Evolutionary conservation across 2,888 invertebrate species (phyloP), one percentile per base, ranked within the genome.

Genomic region (Bembecia ichneumoniformis): DNA sequence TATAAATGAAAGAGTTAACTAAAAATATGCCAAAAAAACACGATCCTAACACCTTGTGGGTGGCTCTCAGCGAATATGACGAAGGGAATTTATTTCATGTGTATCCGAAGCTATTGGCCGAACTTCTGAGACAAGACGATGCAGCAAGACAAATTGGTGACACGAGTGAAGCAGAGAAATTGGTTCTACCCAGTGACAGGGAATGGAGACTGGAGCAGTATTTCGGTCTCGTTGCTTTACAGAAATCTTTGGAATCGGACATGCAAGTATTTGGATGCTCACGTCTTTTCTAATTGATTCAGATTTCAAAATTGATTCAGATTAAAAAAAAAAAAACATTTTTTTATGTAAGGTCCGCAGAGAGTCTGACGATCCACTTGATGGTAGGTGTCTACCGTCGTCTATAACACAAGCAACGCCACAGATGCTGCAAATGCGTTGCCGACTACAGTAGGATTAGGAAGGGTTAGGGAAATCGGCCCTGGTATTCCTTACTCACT

Each of bases 171-270:
- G 77, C 87, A 10, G 90, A 90, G 54, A 86, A 87, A 43, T 81
- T 93, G 51, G 84, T 91, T 36, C 78, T 93, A 40, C 93, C 93
- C 9, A 93, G 93, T 62, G 91, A 93, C 62, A 89, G 88, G 57
- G 89, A 89, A 35, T 93, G 91, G 90, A 82, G 91, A 52, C 86
- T 90, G 43, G 89, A 89, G 56, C 90, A 92, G 66, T 93, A 93
- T 66, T 92, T 91, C 66, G 82, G 86, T 52, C 78, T 93, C 55
- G 91, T 93, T 13, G 90, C 89, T 45, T 79, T 90, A 67, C 93
- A 93, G 69, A 88, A 92, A 62, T 72, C 77, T 55, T 58, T 74
- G 59, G 74, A 75, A 47, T 50, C 54, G 58, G 65, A 77, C 58
- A 64, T 60, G 74, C 63, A 57, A 63, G 64, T 65, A 56, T 56